phyloP scores from a whole-genome alignment of 2,113 vertebrate species.

The Caloenas nicobarica region DNA sequence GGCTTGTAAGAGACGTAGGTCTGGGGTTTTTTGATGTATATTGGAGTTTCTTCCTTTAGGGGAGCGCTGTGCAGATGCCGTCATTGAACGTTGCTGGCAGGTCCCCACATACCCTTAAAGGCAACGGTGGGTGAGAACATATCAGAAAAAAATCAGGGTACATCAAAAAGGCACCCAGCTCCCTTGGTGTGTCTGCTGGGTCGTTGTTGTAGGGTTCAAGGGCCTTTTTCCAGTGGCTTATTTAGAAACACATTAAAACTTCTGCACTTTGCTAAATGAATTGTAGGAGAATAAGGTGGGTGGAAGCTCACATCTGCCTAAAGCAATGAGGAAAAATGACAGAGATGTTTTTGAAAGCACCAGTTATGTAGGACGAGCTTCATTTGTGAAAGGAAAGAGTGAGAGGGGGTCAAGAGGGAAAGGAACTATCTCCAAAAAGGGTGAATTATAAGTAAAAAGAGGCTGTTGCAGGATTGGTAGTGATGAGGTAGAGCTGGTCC shows the following conservation, averaged over 20 bases:
- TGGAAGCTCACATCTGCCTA: not conserved
- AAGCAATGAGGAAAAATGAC: not conserved
- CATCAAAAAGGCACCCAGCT: not conserved
- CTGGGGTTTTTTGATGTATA: accelerated
- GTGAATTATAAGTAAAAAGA: not conserved
- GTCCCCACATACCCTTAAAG: not conserved
- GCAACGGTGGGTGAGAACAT: not conserved
- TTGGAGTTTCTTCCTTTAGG: not conserved
- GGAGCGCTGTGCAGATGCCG: not conserved
- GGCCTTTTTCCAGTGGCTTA: not conserved
- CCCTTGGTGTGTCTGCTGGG: not conserved
- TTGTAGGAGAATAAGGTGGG: not conserved
- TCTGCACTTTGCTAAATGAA: not conserved
- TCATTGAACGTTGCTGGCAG: not conserved
- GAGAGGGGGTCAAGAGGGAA: not conserved
- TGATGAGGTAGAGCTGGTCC: not conserved
- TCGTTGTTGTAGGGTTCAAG: not conserved
- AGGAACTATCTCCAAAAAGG: not conserved
- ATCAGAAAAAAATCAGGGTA: not conserved
- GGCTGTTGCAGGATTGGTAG: not conserved
- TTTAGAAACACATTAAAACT: not conserved
- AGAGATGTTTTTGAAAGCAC: not conserved
- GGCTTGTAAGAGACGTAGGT: not conserved
- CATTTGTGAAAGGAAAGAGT: not conserved
- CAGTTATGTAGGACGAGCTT: not conserved